These are phyloP conservation scores for Ennomos erosarius DNA, from an alignment of 2,888 invertebrate genomes.

Conservation along the genomic window DNA sequence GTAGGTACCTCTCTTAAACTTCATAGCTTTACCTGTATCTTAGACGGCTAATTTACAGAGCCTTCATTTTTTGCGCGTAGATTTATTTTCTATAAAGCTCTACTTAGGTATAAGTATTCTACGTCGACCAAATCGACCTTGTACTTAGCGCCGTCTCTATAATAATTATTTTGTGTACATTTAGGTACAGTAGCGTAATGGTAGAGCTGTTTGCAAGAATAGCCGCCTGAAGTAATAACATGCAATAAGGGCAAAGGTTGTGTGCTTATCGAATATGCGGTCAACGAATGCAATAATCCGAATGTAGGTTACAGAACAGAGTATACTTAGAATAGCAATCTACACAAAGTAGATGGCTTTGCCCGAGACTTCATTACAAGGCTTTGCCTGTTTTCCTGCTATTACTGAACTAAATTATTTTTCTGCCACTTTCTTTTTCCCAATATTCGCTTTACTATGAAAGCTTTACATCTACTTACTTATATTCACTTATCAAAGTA, in stretches of 20 bases:
- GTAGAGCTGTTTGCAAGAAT: conserved; percentile 7
- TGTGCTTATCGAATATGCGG: conserved; percentile 24
- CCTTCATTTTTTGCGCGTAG: neutral
- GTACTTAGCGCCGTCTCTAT: no score
- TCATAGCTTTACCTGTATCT: conserved; percentile 16
- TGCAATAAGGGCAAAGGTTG: conserved; percentile 14
- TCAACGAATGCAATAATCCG: conserved; percentile 24
- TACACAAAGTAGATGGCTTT: no score
- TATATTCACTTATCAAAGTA: neutral
- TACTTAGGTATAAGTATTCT: neutral
- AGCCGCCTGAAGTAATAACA: conserved; percentile 10
- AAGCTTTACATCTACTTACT: neutral
- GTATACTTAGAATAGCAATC: neutral
- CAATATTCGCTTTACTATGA: no score
- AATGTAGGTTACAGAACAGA: conserved; percentile 17
- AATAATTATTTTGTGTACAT: no score
- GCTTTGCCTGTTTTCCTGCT: no score
- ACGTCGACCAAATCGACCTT: no score
- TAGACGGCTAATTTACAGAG: conserved; percentile 2
- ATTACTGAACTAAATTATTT: no score
- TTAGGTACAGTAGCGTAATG: no score
- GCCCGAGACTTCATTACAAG: no score
- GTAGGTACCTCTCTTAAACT: conserved; percentile 21
- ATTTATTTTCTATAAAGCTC: neutral
- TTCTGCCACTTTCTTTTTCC: no score